A percentile compares a stretch with the other conserved stretches of the same genome.
phyloP scores from a whole-genome alignment of 2,797 vertebrate species.

The Paedocypris micromegethes region DNA sequence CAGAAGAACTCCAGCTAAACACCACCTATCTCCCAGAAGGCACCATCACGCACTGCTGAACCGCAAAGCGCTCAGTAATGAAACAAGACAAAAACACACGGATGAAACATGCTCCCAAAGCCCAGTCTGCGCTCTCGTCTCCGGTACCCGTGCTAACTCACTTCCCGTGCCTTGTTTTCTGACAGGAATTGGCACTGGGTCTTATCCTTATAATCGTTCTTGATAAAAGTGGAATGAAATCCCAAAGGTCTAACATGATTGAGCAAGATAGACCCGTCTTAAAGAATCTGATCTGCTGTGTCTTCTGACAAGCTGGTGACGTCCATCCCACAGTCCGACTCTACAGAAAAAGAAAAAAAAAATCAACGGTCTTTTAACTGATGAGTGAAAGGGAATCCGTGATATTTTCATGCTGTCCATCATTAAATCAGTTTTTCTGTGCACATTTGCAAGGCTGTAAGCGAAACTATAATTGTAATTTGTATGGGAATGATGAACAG shows the following conservation, averaged over 20 bases:
- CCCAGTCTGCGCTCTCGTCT: slow-evolving; percentile 36
- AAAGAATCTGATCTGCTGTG: slow-evolving; percentile 8
- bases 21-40: slow-evolving; percentile 44
- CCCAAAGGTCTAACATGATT: slow-evolving; percentile 25
- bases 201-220: slow-evolving; percentile 19
- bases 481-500: slow-evolving; percentile 69
- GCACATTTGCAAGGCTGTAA: slow-evolving; percentile 52
- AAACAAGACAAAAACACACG: slow-evolving; percentile 50
- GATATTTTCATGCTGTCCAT: no score
- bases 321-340: neutral
- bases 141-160: slow-evolving; percentile 32
- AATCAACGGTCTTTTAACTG: neutral
- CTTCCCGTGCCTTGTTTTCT: slow-evolving; percentile 35
- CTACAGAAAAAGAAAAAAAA: neutral
- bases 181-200: slow-evolving; percentile 32
- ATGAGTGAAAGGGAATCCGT: neutral
- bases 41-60: slow-evolving; percentile 46
- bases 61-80: slow-evolving; percentile 48
- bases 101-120: slow-evolving; percentile 38
- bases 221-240: slow-evolving; percentile 1
- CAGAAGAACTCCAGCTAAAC: slow-evolving; percentile 46
- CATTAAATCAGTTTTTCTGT: neutral
- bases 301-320: slow-evolving; percentile 2
- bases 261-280: slow-evolving; percentile 2
- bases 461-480: slow-evolving; percentile 70